These are phyloP conservation scores for Sapayoa aenigma DNA, from an alignment of 2,113 vertebrate genomes.

Conservation along the genomic window DNA sequence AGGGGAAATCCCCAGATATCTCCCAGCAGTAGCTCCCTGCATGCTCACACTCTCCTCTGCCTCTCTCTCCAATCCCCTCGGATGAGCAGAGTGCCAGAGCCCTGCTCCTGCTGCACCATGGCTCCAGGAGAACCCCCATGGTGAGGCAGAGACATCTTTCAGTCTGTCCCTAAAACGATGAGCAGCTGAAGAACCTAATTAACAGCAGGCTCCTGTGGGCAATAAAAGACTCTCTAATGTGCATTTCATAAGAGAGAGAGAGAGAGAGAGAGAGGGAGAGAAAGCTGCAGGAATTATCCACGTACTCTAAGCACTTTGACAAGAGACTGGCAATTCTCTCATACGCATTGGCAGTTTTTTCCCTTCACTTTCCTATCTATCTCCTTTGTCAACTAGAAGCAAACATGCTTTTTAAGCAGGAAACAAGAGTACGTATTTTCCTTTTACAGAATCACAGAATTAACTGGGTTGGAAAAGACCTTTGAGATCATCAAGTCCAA, in stretches of 20 bases:
- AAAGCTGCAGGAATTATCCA: neutral
- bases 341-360: neutral
- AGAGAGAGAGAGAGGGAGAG: neutral
- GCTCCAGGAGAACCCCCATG: accelerated
- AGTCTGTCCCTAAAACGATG: neutral
- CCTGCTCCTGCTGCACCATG: neutral
- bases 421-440: neutral
- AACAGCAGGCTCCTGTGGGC: neutral
- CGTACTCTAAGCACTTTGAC: neutral
- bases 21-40: neutral
- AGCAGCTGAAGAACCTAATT: neutral
- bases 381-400: neutral
- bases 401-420: neutral
- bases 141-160: accelerated
- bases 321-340: neutral
- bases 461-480: no score
- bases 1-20: neutral
- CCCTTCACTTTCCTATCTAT: neutral
- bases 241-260: neutral
- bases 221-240: neutral
- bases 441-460: no score
- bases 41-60: neutral
- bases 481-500: no score
- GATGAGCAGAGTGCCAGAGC: accelerated
- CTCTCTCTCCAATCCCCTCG: accelerated